These are phyloP conservation scores for Odontesthes bonariensis DNA, from an alignment of 2,113 vertebrate genomes.

Conservation along the genomic window DNA sequence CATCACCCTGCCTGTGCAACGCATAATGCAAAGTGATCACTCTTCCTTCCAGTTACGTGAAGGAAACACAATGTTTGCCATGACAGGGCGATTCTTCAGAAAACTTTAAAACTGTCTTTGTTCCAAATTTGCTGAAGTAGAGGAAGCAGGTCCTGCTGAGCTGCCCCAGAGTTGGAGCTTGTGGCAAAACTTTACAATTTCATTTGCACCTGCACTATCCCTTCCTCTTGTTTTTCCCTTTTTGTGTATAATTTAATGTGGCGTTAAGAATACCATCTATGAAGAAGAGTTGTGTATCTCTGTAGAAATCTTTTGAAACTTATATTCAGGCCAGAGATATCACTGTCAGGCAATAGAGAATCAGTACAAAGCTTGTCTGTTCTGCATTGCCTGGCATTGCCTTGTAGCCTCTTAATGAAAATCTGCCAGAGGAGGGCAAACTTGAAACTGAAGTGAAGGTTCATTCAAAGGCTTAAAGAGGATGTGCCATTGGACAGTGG, in stretches of 20 bases:
- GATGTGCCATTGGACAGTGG: conserved; percentile 43
- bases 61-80: background rate
- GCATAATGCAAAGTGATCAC: no score
- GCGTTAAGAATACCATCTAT: background rate
- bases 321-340: conserved; percentile 50
- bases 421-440: conserved; percentile 50
- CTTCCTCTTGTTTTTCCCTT: background rate
- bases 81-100: background rate
- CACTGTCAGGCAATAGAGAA: conserved; percentile 44
- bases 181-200: background rate
- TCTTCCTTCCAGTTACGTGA: conserved; percentile 25
- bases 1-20: no score
- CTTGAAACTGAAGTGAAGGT: conserved; percentile 50
- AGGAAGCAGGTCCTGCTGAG: conserved; percentile 9
- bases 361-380: conserved; percentile 71
- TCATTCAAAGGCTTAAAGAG: conserved; percentile 52
- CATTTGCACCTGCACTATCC: conserved; percentile 8
- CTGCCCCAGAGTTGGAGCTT: background rate
- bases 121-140: background rate
- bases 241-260: background rate
- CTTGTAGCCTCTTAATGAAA: conserved; percentile 51
- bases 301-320: conserved; percentile 33
- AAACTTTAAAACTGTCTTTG: background rate
- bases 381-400: conserved; percentile 48
- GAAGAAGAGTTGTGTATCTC: background rate